Evolutionary conservation across 1,140 invertebrate genomes (phyloP).

Genomic region (Drosophila elegans): DNA sequence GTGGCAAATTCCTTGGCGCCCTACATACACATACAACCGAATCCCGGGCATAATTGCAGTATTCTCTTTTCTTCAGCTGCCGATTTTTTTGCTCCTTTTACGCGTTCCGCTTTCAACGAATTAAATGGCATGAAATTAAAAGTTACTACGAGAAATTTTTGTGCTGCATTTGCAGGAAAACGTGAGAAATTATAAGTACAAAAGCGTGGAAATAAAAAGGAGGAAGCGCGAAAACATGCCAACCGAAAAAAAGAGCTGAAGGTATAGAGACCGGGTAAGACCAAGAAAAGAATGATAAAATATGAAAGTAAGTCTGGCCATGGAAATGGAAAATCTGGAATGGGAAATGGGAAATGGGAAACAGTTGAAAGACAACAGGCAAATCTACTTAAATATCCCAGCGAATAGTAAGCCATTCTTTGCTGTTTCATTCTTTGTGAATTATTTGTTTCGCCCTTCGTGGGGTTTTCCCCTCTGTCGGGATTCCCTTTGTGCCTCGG

Average conservation of each 20-base stretch:
- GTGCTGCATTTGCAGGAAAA: slow-evolving; percentile 83
- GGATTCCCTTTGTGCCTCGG: slow-evolving; percentile 36
- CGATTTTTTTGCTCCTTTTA: slow-evolving; percentile 65
- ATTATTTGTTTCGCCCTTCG: slow-evolving; percentile 27
- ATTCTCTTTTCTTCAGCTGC: slow-evolving; percentile 66
- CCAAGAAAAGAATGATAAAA: slow-evolving; percentile 62
- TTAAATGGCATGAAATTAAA: slow-evolving; percentile 84
- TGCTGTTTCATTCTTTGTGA: slow-evolving; percentile 46
- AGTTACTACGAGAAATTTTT: slow-evolving; percentile 80
- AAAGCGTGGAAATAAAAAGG: slow-evolving; percentile 51
- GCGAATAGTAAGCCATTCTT: slow-evolving; percentile 75
- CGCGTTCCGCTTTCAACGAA: slow-evolving; percentile 75
- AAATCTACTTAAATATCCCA: slow-evolving; percentile 79
- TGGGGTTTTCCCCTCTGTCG: background rate
- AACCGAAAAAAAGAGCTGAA: slow-evolving; percentile 40
- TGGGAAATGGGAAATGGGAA: slow-evolving; percentile 6
- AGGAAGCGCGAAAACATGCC: slow-evolving; percentile 42
- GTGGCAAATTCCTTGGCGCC: slow-evolving; percentile 70
- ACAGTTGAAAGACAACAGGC: slow-evolving; percentile 63
- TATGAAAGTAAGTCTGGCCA: slow-evolving; percentile 58
- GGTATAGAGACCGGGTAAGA: slow-evolving; percentile 39
- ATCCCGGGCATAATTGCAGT: slow-evolving; percentile 46
- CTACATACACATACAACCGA: slow-evolving; percentile 32
- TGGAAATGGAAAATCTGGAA: background rate
- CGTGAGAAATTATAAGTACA: slow-evolving; percentile 83